A percentile compares a stretch with the other conserved stretches of the same genome.
Conservation (phyloP, 2,797 vertebrate genomes). For the Morus bassanus region DNA sequence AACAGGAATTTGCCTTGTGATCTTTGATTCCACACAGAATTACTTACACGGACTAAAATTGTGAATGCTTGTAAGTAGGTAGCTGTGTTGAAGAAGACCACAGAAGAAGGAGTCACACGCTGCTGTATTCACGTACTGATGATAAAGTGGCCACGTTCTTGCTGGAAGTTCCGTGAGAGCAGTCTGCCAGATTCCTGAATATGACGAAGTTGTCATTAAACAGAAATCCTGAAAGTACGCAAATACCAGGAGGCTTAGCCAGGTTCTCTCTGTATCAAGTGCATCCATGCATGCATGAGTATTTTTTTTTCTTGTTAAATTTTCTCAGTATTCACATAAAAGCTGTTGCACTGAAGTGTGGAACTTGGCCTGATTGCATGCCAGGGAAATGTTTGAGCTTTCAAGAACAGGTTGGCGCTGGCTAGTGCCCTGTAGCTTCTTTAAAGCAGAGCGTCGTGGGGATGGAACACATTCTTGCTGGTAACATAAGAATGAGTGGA, state of each 20-base stretch:
- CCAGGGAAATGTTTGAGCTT: rapidly evolving
- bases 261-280: background rate
- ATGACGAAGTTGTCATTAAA: background rate
- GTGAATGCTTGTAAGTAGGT: background rate
- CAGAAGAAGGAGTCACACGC: background rate
- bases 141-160: background rate
- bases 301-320: background rate
- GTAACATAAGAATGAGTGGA: rapidly evolving
- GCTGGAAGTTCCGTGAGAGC: background rate
- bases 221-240: background rate
- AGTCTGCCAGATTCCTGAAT: background rate
- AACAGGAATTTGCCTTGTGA: background rate
- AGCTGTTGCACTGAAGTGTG: background rate
- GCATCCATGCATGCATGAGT: background rate
- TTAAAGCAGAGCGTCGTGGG: background rate
- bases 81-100: background rate
- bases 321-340: background rate
- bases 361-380: background rate
- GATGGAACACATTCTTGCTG: background rate
- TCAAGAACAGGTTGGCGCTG: background rate
- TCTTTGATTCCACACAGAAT: background rate
- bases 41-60: background rate
- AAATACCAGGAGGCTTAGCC: background rate
- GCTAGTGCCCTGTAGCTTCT: background rate
- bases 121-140: background rate